phyloP scores from a whole-genome alignment of 2,797 vertebrate species.

The Phataginus tetradactyla region DNA sequence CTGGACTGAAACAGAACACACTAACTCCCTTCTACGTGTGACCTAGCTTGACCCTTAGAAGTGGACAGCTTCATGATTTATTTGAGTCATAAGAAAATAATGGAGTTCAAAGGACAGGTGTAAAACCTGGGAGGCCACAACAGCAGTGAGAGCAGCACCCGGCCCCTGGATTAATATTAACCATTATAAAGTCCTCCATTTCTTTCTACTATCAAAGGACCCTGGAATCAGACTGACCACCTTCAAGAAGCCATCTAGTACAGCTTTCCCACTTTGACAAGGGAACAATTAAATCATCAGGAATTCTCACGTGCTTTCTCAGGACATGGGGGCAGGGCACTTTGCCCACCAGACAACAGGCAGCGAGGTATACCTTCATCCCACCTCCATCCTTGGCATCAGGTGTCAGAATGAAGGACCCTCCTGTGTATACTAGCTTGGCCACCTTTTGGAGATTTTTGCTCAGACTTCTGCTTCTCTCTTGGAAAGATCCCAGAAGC shows the following conservation, averaged over 20 bases:
- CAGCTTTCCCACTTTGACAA: neutral
- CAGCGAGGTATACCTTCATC: fast-evolving
- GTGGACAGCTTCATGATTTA: neutral
- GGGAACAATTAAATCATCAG: neutral
- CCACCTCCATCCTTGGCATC: neutral
- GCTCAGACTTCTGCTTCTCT: neutral
- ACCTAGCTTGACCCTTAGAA: neutral
- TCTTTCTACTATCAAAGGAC: neutral
- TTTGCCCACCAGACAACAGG: neutral
- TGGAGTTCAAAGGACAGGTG: neutral
- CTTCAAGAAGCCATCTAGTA: neutral
- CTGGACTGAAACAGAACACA: neutral
- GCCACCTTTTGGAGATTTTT: neutral
- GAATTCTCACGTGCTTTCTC: neutral
- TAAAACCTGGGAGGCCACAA: neutral
- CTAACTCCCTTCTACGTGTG: neutral
- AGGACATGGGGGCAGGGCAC: neutral
- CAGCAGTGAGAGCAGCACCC: neutral
- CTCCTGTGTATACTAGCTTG: too few species aligned
- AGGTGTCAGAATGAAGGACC: neutral
- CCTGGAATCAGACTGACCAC: neutral
- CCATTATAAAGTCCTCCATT: neutral
- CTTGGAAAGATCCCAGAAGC: neutral
- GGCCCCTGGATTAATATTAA: too few species aligned
- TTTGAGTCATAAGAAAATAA: neutral